Base-by-base conservation (phyloP, 2,888 invertebrate genomes). In the Coelopa pilipes region DNA sequence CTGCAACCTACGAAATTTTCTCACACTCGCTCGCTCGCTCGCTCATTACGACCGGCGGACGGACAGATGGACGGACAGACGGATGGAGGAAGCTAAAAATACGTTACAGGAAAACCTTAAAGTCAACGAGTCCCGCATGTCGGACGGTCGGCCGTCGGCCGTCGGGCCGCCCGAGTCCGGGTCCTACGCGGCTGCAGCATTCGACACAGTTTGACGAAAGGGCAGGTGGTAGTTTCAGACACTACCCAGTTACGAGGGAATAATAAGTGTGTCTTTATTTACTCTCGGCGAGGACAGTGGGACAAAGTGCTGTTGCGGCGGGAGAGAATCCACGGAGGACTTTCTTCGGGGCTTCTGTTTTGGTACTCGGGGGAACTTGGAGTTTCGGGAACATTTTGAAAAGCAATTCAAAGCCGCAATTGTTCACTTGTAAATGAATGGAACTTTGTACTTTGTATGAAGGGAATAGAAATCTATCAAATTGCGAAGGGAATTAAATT, bases 1-100 rank as follows among this genome's bases (percentile, higher is more conserved):
- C 85, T 86, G 86, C 86, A 85, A 82, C 78, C 82, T 75, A 79
- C 79, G 82, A 82, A 84, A 85, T 82, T 81, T 86, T 86, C 87
- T 86, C 87, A 85, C 87, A 85, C 85, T 86, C 82, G 75, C 34
- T 34, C 34, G 34, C 34, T 34, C 34, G 46, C 21, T 55, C 53
- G 12, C 46, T 62, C 45, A 47, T 62, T 60, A 70, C 46, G 46
- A 15, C 73, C 49, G 17, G 45, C 17, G 53, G 60, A 45, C 57
- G 55, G 55, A 34, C 66, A 46, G 46, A 49, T 47, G 21, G 34
- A 17, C 55, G 15, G 21, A 24, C 50, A 13, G 55, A 24, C 13
- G 11, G 34, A n/a, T n/a, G n/a, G n/a, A n/a, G n/a, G n/a, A 49
- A 72, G 47, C 46, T 53, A 24, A 72, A 34, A 57, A 45, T 57